Percentiles rank a stretch among this genome's conserved stretches.
phyloP scores from a whole-genome alignment of 2,113 vertebrate species.

The Eupsittula cactorum region DNA sequence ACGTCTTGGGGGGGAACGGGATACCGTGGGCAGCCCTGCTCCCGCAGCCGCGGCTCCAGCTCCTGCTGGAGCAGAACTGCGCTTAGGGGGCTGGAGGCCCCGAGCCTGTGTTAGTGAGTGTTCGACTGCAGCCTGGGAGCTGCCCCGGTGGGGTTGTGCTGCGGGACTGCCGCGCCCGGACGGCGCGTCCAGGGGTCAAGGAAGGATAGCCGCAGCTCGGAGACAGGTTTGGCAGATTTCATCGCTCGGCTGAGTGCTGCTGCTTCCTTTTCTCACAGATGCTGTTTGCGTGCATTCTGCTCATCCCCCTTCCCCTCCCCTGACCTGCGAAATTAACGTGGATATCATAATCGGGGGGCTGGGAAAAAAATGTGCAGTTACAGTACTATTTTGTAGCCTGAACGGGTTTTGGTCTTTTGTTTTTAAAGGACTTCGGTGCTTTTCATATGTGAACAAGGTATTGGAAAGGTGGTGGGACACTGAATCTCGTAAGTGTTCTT shows the following conservation, averaged over 20 bases:
- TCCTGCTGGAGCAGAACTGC: neutral
- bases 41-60: neutral
- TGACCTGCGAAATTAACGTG: neutral
- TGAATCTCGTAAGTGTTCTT: neutral
- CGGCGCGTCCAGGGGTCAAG: neutral
- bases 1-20: neutral
- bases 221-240: constrained; percentile 1
- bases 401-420: neutral
- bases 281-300: neutral
- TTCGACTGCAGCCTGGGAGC: neutral
- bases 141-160: neutral
- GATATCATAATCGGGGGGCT: neutral
- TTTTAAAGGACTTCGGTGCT: neutral
- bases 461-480: neutral
- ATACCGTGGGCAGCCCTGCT: neutral
- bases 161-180: neutral
- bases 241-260: neutral
- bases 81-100: neutral
- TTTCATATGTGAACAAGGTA: neutral
- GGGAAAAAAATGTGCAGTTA: neutral
- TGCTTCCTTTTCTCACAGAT: neutral
- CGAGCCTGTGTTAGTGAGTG: rapidly evolving
- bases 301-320: neutral
- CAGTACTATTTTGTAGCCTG: neutral
- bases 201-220: constrained; percentile 4